Evolutionary conservation across 2,113 vertebrate genomes (phyloP), one percentile per base, ranked within the genome.

Genomic region (Brachypodius melanocephalos): DNA sequence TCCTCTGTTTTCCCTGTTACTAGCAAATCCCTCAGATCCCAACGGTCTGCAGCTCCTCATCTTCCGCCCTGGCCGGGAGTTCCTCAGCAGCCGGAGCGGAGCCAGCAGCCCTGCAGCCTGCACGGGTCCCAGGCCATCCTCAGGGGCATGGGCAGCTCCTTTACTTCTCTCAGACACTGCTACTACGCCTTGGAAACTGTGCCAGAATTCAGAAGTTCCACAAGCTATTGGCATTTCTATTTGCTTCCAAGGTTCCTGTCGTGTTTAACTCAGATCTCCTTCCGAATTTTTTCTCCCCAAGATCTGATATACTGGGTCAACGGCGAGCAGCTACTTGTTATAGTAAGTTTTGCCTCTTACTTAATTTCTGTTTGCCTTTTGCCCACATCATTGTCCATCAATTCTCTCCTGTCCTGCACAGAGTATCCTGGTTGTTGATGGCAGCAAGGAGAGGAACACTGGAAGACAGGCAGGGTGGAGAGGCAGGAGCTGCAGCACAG

Each of bases 41-140:
- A 22, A 13, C 65, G 68, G 81, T 72, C 77, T 75, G 74, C 81
- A 82, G 78, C 66, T 94, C 90, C 45, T 79, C 82, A 85, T 25
- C 19, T 24, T 40, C 69, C 1, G 0, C 24, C 46, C 72, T 8
- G 1, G 12, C 13, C 3, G 0, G 1, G 24, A 42, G 57, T 4
- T 28, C 17, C 57, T 2, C 8, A 1, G 8, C 15, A 24, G 17
- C 38, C 1, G 0, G 5, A 59, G 72, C 0, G 0, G 18, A 58
- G 69, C 36, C 55, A 17, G 73, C 3, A 5, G 84, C 62, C 40
- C 91, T 14, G 52, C 42, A 61, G 85, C 78, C 75, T 14, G 32
- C 74, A 19, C 34, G 22, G 45, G 13, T 40, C 34, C 31, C 69
- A 17, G 34, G 31, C 29, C 75, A 16, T 49, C 31, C 42, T 20